A percentile compares a stretch with the other conserved stretches of the same genome.
phyloP scores from a whole-genome alignment of 2,113 vertebrate species.

The Podarcis raffonei region DNA sequence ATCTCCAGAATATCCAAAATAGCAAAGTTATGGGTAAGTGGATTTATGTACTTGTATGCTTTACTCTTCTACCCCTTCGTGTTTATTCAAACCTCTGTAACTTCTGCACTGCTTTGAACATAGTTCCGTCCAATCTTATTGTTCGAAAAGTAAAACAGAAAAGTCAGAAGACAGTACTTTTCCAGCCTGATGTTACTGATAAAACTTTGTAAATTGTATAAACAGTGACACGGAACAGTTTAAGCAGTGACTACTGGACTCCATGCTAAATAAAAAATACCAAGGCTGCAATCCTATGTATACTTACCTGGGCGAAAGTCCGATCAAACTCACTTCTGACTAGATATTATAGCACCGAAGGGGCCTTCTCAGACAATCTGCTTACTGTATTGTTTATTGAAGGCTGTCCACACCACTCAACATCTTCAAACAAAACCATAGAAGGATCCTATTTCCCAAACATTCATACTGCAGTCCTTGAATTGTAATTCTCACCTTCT shows the following conservation, averaged over 20 bases:
- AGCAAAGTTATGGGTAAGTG: constrained; percentile 80
- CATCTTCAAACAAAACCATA: neutral
- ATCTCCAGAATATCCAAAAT: constrained; percentile 89
- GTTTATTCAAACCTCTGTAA: neutral
- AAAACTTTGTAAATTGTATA: neutral
- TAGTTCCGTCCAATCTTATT: neutral
- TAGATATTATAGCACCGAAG: neutral
- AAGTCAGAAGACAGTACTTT: neutral
- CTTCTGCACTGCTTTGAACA: neutral
- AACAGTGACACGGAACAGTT: neutral
- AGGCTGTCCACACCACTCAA: neutral
- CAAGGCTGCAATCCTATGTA: neutral
- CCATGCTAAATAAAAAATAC: neutral
- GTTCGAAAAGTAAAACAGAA: neutral
- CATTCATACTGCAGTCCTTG: neutral
- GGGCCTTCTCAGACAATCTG: neutral
- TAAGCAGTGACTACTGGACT: neutral
- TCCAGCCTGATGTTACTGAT: neutral
- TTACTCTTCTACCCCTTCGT: neutral
- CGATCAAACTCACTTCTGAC: neutral
- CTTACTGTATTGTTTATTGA: neutral
- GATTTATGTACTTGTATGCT: neutral
- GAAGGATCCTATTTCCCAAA: neutral
- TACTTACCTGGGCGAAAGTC: neutral
- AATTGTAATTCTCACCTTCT: too few species aligned